These are phyloP conservation scores for Caenorhabditis plicata DNA, from an alignment of 2,888 invertebrate species.

Conservation along the genomic window DNA sequence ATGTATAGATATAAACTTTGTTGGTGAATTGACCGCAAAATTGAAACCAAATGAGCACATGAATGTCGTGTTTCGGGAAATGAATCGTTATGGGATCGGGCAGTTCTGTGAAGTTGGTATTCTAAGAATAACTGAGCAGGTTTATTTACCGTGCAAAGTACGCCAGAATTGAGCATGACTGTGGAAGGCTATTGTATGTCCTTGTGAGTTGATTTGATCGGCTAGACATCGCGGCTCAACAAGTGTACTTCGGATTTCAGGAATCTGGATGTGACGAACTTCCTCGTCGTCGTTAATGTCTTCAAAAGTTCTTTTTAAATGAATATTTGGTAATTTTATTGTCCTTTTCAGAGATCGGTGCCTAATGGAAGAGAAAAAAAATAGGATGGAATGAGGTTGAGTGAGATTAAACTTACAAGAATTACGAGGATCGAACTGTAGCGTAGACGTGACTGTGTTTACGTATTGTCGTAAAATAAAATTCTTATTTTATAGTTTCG, in stretches of 20 bases:
- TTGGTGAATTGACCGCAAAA: slow-evolving; percentile 65
- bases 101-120: slow-evolving; percentile 46
- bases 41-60: slow-evolving; percentile 63
- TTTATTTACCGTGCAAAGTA: slow-evolving; percentile 57
- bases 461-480: no score
- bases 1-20: no score
- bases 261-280: slow-evolving; percentile 65
- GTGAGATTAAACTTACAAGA: no score
- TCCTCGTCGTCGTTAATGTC: slow-evolving; percentile 64
- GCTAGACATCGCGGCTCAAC: slow-evolving; percentile 60
- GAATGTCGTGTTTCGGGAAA: slow-evolving; percentile 45
- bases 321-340: no score
- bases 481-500: no score
- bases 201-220: slow-evolving; percentile 64
- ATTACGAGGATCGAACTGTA: no score
- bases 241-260: slow-evolving; percentile 66
- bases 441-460: no score
- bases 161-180: slow-evolving; percentile 63
- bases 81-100: slow-evolving; percentile 57
- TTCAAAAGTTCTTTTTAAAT: no score
- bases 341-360: no score
- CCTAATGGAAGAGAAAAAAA: slow-evolving; percentile 30
- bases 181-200: slow-evolving; percentile 63
- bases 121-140: background rate
- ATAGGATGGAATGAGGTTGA: no score